phyloP scores from a whole-genome alignment of 2,888 invertebrate species.

The Philaethria dido region DNA sequence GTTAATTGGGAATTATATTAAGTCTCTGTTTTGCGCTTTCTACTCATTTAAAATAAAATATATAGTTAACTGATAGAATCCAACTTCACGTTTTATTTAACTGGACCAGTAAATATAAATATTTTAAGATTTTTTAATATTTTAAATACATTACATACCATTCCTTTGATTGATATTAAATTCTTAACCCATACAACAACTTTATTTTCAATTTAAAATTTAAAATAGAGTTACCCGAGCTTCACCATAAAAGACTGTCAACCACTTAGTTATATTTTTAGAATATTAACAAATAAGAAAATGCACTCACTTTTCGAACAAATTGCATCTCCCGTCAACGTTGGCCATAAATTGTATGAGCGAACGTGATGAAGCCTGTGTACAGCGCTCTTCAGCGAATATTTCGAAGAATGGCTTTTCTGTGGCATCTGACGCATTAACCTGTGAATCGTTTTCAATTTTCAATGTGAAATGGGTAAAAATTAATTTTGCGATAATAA shows the following conservation, averaged over 20 bases:
- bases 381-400: constrained; percentile 82
- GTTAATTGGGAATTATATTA: no score
- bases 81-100: no score
- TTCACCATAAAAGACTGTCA: not conserved
- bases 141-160: no score
- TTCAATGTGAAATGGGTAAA: constrained; percentile 9
- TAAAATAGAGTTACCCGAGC: not conserved
- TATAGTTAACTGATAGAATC: no score
- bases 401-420: constrained; percentile 82
- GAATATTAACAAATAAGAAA: constrained; percentile 13
- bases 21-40: no score
- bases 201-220: not conserved
- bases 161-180: not conserved
- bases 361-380: constrained; percentile 80
- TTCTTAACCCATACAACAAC: not conserved
- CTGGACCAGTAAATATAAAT: no score
- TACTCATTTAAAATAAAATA: no score
- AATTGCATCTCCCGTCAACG: constrained; percentile 83
- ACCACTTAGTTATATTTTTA: not conserved
- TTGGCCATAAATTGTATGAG: constrained; percentile 87
- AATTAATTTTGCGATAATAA: no score
- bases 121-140: no score
- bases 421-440: constrained; percentile 56
- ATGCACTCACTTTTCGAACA: constrained; percentile 81
- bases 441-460: constrained; percentile 51